Conservation (phyloP, 2,888 invertebrate genomes). For the Calliphora vomitoria region DNA sequence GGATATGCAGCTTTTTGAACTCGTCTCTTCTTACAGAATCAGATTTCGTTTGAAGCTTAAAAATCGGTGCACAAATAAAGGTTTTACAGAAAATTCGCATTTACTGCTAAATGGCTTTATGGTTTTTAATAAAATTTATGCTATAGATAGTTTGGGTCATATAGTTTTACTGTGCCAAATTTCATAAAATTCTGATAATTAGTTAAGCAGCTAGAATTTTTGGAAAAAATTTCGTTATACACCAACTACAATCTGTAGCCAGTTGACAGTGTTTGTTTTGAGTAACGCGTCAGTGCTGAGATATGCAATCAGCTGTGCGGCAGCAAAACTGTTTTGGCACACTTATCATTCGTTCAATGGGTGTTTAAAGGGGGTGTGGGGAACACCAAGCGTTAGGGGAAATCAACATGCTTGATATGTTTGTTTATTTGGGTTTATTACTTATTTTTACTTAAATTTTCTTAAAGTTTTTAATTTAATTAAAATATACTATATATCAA, state of each 20-base stretch:
- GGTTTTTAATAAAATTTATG: slow-evolving; percentile 67
- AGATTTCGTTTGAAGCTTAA: slow-evolving; percentile 78
- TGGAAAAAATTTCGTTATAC: slow-evolving; percentile 77
- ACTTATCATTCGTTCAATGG: slow-evolving; percentile 22
- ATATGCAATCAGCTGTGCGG: slow-evolving; percentile 56
- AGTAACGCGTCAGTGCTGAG: neutral
- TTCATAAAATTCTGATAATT: slow-evolving; percentile 68
- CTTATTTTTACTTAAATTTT: too few relatives aligned
- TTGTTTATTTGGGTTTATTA: neutral
- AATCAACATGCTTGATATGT: neutral
- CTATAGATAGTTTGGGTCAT: neutral
- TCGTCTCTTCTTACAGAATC: slow-evolving; percentile 74
- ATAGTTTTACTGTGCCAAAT: slow-evolving; percentile 54
- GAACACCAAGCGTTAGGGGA: neutral
- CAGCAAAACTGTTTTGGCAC: slow-evolving; percentile 41
- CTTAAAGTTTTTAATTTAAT: neutral
- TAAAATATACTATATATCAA: neutral
- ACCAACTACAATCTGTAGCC: slow-evolving; percentile 6
- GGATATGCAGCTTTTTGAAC: slow-evolving; percentile 52
- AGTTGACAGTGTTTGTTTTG: slow-evolving; percentile 25
- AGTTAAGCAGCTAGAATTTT: slow-evolving; percentile 76
- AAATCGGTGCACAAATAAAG: slow-evolving; percentile 76
- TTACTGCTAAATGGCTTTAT: slow-evolving; percentile 54
- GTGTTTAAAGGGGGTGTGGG: too few relatives aligned
- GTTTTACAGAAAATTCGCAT: slow-evolving; percentile 72